phyloP scores from a whole-genome alignment of 1,140 invertebrate genomes.

The Venturia canescens region DNA sequence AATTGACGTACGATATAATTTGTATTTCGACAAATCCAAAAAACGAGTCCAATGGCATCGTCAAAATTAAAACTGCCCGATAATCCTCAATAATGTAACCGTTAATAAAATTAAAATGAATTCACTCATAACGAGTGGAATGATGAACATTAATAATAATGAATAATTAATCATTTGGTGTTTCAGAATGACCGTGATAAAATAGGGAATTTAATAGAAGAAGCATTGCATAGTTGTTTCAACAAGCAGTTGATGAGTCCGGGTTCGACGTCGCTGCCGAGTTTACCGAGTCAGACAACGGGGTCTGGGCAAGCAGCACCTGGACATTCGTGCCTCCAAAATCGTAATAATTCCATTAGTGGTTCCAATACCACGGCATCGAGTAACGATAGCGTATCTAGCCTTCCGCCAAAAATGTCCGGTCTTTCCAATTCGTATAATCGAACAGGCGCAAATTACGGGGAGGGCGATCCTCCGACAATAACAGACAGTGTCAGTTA shows the following conservation, averaged over 20 bases:
- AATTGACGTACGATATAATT: too few relatives aligned
- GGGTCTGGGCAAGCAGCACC: slow-evolving; percentile 67
- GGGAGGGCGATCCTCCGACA: slow-evolving; percentile 68
- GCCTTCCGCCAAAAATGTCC: slow-evolving; percentile 73
- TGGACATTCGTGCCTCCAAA: slow-evolving; percentile 71
- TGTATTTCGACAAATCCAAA: too few relatives aligned
- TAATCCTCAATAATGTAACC: too few relatives aligned
- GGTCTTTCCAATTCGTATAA: slow-evolving; percentile 69
- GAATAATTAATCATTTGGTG: neutral
- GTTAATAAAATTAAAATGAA: too few relatives aligned
- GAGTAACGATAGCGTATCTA: slow-evolving; percentile 72
- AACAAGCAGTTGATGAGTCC: slow-evolving; percentile 72
- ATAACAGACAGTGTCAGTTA: slow-evolving; percentile 74
- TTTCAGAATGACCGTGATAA: slow-evolving; percentile 77
- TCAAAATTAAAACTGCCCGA: too few relatives aligned
- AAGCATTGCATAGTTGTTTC: slow-evolving; percentile 74
- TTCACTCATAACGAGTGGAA: too few relatives aligned
- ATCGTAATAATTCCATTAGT: slow-evolving; percentile 65
- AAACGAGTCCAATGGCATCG: too few relatives aligned
- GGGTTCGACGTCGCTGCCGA: slow-evolving; percentile 73
- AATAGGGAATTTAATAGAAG: slow-evolving; percentile 75
- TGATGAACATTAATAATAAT: too few relatives aligned
- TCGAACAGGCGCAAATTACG: slow-evolving; percentile 68
- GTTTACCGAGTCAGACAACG: slow-evolving; percentile 73
- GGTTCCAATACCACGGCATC: slow-evolving; percentile 60